Conservation (phyloP, 2,888 invertebrate genomes). For the Hermaeophaga mercurialis region DNA sequence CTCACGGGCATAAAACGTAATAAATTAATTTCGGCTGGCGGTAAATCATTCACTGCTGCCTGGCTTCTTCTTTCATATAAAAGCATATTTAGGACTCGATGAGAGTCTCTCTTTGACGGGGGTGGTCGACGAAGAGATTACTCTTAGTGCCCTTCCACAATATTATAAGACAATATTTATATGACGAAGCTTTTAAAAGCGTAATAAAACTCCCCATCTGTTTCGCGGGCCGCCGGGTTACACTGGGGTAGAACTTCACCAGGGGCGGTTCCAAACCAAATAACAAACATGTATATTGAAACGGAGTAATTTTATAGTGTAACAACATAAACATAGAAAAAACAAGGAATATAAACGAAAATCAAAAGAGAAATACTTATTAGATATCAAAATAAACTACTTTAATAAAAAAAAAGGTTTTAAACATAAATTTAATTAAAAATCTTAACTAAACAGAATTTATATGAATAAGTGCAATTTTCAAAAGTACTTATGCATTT, state of each 20-base stretch:
- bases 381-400: no score
- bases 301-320: no score
- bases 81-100: constrained; percentile 20
- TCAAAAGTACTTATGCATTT: no score
- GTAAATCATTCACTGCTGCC: constrained; percentile 10
- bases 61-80: constrained; percentile 7
- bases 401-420: no score
- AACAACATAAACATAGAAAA: no score
- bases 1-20: constrained; percentile 2
- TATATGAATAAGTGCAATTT: no score
- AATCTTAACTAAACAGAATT: no score
- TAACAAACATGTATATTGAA: no score
- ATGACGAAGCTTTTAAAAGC: constrained; percentile 53
- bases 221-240: constrained; percentile 5
- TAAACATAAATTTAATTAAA: no score
- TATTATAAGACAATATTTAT: constrained; percentile 55
- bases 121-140: constrained; percentile 36
- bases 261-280: not conserved
- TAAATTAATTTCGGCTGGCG: constrained; percentile 17
- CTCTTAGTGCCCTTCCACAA: constrained; percentile 43
- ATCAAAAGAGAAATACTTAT: no score
- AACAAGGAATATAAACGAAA: no score
- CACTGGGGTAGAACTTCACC: not conserved
- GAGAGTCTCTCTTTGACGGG: constrained; percentile 35
- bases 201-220: constrained; percentile 47